Evolutionary conservation across 2,797 vertebrate species (phyloP).

Genomic region (Pangasius macronema): DNA sequence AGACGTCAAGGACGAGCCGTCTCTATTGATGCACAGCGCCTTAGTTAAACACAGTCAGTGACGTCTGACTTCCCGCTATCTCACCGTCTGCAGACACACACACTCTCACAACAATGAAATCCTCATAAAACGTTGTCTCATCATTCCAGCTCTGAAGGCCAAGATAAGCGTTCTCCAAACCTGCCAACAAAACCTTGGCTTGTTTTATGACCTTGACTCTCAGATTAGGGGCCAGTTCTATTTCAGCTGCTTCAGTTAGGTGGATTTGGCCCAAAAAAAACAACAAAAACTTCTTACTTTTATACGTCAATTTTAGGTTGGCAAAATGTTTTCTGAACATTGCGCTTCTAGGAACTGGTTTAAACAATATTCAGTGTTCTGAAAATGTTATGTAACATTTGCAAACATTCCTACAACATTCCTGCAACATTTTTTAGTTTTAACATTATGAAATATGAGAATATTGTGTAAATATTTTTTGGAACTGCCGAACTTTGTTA

Average conservation of each 20-base stretch:
- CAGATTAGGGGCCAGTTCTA: background rate
- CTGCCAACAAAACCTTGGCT: conserved; percentile 6
- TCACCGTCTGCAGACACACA: conserved; percentile 59
- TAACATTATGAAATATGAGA: background rate
- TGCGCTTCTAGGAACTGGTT: background rate
- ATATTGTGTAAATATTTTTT: background rate
- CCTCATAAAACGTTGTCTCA: conserved; percentile 59
- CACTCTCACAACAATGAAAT: conserved; percentile 63
- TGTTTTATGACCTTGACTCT: conserved; percentile 38
- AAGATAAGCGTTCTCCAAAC: conserved; percentile 68
- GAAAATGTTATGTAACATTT: background rate
- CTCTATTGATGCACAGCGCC: conserved; percentile 50
- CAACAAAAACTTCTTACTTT: background rate
- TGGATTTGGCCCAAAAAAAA: background rate
- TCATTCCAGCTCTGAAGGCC: conserved; percentile 59
- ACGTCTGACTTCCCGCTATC: conserved; percentile 65
- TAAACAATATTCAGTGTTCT: background rate
- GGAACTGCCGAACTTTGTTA: background rate
- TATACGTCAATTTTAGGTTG: background rate
- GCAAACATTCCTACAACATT: background rate
- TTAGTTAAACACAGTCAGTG: conserved; percentile 59
- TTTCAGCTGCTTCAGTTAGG: background rate
- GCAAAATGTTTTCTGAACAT: background rate
- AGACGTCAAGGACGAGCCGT: conserved; percentile 62
- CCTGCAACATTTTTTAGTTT: background rate